Percentiles rank a stretch among this genome's conserved stretches.
phyloP scores from a whole-genome alignment of 2,888 invertebrate species.

The Drosophila nigritarsus region DNA sequence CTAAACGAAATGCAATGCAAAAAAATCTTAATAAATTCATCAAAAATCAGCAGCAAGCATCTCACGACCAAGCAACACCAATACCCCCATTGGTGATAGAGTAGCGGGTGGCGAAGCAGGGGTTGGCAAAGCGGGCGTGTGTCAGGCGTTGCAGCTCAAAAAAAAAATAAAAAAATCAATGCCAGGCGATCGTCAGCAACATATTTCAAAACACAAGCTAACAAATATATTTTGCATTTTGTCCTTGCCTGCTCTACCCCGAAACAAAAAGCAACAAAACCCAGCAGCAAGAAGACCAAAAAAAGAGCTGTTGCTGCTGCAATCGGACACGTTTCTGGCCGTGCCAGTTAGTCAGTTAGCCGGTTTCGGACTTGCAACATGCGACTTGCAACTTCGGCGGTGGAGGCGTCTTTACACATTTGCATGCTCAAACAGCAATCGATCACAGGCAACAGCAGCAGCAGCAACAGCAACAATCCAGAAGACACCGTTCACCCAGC shows the following conservation, averaged over 20 bases:
- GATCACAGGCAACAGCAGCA: constrained; percentile 65
- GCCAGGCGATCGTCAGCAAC: constrained; percentile 78
- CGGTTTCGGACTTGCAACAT: constrained; percentile 63
- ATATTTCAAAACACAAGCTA: constrained; percentile 70
- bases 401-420: constrained; percentile 81
- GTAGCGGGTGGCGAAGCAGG: not conserved
- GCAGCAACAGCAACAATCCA: constrained; percentile 29
- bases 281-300: constrained; percentile 29
- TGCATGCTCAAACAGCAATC: constrained; percentile 81
- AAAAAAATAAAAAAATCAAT: constrained; percentile 55
- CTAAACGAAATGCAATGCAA: constrained; percentile 15
- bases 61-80: constrained; percentile 66
- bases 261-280: constrained; percentile 7
- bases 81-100: not conserved
- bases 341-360: constrained; percentile 68
- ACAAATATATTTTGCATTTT: constrained; percentile 79
- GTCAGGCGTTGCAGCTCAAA: constrained; percentile 36
- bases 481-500: constrained; percentile 59
- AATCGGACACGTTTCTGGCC: constrained; percentile 67
- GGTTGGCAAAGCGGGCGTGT: constrained; percentile 12
- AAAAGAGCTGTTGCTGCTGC: constrained; percentile 40
- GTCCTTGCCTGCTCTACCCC: constrained; percentile 54
- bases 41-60: constrained; percentile 73
- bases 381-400: constrained; percentile 57
- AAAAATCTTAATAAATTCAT: constrained; percentile 78